Evolutionary conservation across 2,113 vertebrate species (phyloP).

Genomic region (Gorsachius goisagi): DNA sequence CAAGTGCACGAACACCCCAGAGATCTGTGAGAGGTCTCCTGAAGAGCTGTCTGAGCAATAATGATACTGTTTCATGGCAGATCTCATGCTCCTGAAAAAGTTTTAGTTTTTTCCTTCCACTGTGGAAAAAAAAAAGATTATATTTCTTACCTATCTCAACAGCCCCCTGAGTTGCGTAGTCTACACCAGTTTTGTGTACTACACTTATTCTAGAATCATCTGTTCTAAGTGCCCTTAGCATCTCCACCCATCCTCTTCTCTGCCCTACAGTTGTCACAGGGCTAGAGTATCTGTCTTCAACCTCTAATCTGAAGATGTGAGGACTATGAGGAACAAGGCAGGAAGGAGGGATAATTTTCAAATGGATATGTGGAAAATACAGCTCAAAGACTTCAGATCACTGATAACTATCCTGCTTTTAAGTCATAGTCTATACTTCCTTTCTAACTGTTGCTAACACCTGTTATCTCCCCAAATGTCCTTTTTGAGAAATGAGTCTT

Average conservation of each 20-base stretch:
- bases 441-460: neutral
- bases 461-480: neutral
- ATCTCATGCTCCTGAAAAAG: neutral
- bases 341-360: neutral
- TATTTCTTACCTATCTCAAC: neutral
- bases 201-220: neutral
- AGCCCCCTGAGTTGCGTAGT: neutral
- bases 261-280: neutral
- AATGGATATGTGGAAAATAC: neutral
- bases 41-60: neutral
- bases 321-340: neutral
- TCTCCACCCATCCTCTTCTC: neutral
- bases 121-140: fast-evolving
- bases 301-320: neutral
- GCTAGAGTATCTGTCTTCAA: neutral
- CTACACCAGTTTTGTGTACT: neutral
- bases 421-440: neutral
- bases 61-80: neutral
- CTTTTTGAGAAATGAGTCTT: neutral
- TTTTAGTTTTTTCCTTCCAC: neutral
- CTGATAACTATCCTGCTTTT: neutral
- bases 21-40: neutral
- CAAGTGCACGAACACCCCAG: neutral
- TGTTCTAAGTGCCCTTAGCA: neutral
- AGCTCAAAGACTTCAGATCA: neutral